phyloP scores from a whole-genome alignment of 2,797 vertebrate species.

The Muraenolepis orangiensis region DNA sequence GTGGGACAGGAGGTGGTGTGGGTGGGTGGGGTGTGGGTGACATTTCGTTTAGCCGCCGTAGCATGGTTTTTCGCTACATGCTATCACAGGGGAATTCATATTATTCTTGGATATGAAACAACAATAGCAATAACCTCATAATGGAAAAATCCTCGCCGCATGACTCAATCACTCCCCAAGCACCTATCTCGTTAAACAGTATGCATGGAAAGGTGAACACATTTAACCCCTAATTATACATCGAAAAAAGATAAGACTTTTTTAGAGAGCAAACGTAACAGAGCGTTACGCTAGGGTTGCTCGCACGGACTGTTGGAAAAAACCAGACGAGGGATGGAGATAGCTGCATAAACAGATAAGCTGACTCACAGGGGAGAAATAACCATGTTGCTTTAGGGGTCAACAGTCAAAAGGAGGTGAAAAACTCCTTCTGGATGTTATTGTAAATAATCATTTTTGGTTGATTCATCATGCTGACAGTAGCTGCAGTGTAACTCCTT shows the following conservation, averaged over 20 bases:
- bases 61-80: slow-evolving; percentile 3
- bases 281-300: no score
- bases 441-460: not conserved
- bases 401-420: not conserved
- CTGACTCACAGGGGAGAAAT: not conserved
- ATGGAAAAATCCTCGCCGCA: slow-evolving; percentile 29
- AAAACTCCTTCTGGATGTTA: not conserved
- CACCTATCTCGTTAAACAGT: slow-evolving; percentile 29
- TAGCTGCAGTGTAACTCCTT: no score
- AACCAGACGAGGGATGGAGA: no score
- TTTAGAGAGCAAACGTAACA: not conserved
- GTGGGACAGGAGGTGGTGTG: not conserved
- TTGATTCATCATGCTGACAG: not conserved
- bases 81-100: slow-evolving; percentile 22
- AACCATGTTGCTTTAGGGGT: not conserved
- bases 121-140: not conserved
- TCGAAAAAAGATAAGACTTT: slow-evolving; percentile 24
- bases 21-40: no score
- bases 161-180: slow-evolving; percentile 17
- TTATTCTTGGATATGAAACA: slow-evolving; percentile 61
- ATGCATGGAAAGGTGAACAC: slow-evolving; percentile 30
- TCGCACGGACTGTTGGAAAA: no score
- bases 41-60: no score
- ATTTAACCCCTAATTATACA: slow-evolving; percentile 7
- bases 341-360: not conserved